Conservation (phyloP, 2,113 vertebrate genomes). For the Engraulis encrasicolus region DNA sequence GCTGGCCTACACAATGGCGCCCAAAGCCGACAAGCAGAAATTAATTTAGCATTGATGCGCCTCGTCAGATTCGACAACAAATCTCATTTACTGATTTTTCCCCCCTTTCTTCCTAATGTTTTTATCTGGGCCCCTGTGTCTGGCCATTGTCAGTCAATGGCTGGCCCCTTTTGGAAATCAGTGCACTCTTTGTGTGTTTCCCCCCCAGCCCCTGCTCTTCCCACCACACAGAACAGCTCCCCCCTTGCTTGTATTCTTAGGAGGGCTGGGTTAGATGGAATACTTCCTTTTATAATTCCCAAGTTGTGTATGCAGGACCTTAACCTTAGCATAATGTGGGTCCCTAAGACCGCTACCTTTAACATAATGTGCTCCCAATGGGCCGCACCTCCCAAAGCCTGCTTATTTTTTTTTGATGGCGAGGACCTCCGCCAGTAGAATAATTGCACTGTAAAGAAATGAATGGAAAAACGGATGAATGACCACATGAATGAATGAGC, state of each 20-base stretch:
- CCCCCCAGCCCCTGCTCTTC: not conserved
- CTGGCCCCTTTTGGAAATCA: slow-evolving; percentile 73
- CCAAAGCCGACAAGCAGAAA: slow-evolving; percentile 53
- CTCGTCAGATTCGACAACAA: slow-evolving; percentile 67
- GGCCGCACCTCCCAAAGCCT: not conserved
- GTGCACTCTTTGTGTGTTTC: slow-evolving; percentile 67
- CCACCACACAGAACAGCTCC: slow-evolving; percentile 56
- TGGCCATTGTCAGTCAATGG: slow-evolving; percentile 82
- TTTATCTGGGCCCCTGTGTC: slow-evolving; percentile 62
- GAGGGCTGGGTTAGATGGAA: slow-evolving; percentile 78
- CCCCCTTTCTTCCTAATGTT: slow-evolving; percentile 59
- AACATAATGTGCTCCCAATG: not conserved
- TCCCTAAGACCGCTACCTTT: not conserved
- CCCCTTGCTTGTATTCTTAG: slow-evolving; percentile 75
- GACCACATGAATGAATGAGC: not conserved
- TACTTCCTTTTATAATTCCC: slow-evolving; percentile 82
- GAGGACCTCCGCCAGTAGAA: not conserved
- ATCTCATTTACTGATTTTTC: slow-evolving; percentile 75
- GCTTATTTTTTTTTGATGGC: not conserved
- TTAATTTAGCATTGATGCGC: slow-evolving; percentile 64
- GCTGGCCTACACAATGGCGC: slow-evolving; percentile 39
- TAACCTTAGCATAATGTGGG: not conserved
- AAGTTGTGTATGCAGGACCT: slow-evolving; percentile 66
- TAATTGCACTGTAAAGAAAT: not conserved
- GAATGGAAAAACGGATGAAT: not conserved